Percentiles rank a stretch among this genome's conserved stretches.
Evolutionary conservation across 2,113 vertebrate genomes (phyloP).

Genomic region (Pachypanchax playfairii): DNA sequence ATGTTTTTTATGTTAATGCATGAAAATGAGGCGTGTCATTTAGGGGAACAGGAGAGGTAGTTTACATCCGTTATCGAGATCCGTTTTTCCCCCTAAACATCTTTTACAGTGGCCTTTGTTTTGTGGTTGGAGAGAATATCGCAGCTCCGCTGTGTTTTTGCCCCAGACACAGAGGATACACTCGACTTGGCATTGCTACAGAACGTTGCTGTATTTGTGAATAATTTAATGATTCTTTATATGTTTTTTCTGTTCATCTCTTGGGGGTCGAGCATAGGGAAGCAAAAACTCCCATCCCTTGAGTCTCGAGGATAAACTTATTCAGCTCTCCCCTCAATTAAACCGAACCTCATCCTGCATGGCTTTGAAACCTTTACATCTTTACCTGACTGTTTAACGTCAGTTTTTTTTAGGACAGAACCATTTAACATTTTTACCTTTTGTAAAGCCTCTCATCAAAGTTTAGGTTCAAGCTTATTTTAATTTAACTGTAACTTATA

Average conservation of each 20-base stretch:
- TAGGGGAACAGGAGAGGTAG: constrained; percentile 20
- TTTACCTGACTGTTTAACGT: constrained; percentile 16
- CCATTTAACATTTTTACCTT: constrained; percentile 10
- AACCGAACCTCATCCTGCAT: constrained; percentile 53
- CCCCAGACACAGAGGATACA: constrained; percentile 47
- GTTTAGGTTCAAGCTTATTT: constrained; percentile 48
- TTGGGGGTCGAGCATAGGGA: constrained; percentile 58
- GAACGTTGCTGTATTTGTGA: constrained; percentile 66
- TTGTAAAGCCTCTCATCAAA: constrained; percentile 7
- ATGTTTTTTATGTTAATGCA: constrained; percentile 50
- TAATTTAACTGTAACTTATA: constrained; percentile 34
- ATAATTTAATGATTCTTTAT: constrained; percentile 73
- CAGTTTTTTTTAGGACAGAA: constrained; percentile 19
- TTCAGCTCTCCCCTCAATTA: constrained; percentile 67
- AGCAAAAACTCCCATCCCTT: constrained; percentile 66
- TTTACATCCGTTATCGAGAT: constrained; percentile 34
- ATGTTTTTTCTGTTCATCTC: constrained; percentile 61
- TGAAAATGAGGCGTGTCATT: constrained; percentile 59
- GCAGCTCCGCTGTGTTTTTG: constrained; percentile 35
- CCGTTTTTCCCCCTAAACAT: neutral
- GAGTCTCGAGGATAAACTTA: constrained; percentile 70
- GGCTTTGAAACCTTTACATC: constrained; percentile 56
- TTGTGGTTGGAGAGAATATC: constrained; percentile 33
- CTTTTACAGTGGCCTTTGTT: constrained; percentile 46
- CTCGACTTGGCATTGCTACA: constrained; percentile 50